phyloP scores from a whole-genome alignment of 2,797 vertebrate species.

The Catostomus latipinnis region DNA sequence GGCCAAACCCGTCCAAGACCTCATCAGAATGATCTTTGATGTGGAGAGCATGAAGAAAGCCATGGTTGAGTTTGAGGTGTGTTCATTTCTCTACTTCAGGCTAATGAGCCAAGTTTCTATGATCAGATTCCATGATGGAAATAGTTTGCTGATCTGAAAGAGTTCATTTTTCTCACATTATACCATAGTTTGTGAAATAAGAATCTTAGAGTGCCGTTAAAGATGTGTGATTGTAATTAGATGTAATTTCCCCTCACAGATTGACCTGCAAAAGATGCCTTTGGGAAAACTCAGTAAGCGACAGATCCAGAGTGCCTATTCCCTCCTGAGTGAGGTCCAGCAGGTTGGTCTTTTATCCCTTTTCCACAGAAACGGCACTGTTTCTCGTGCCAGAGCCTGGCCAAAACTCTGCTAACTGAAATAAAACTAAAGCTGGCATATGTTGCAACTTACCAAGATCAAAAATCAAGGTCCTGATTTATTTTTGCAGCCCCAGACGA shows the following conservation, averaged over 20 bases:
- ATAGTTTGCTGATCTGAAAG: too few relatives aligned
- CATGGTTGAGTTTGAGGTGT: conserved; percentile 98
- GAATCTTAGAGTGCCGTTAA: too few relatives aligned
- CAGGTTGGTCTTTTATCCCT: conserved; percentile 80
- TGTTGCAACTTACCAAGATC: too few relatives aligned
- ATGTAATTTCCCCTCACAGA: conserved; percentile 73
- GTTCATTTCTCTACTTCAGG: conserved; percentile 13
- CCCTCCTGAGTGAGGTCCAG: conserved; percentile 94
- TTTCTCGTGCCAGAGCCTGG: background rate
- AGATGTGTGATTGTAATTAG: background rate
- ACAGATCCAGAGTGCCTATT: conserved; percentile 96
- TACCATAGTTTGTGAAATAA: too few relatives aligned
- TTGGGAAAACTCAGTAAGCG: conserved; percentile 96
- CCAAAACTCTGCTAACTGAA: too few relatives aligned
- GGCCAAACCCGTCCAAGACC: conserved; percentile 88
- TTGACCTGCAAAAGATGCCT: conserved; percentile 99
- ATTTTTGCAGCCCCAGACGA: too few relatives aligned
- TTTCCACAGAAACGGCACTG: background rate
- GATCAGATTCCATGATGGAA: too few relatives aligned
- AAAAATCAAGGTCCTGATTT: too few relatives aligned
- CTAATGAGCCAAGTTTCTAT: background rate
- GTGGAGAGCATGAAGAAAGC: conserved; percentile 99
- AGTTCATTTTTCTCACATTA: too few relatives aligned
- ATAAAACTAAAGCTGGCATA: too few relatives aligned
- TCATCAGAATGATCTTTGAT: conserved; percentile 96